phyloP scores from a whole-genome alignment of 2,113 vertebrate genomes.

The Isichthys henryi region DNA sequence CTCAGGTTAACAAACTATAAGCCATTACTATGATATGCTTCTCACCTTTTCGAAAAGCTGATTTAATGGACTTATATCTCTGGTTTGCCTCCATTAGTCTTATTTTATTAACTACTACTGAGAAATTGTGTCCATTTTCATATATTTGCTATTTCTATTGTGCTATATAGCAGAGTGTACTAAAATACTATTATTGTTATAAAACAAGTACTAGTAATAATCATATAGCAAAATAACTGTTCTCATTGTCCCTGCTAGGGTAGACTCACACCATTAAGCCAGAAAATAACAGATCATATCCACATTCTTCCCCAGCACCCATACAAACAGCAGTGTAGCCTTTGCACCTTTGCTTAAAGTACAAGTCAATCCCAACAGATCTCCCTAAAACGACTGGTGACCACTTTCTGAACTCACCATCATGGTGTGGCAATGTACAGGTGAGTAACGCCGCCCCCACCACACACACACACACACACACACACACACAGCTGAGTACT shows the following conservation, averaged over 20 bases:
- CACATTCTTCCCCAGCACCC: not conserved
- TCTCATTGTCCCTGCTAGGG: not conserved
- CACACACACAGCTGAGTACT: not conserved
- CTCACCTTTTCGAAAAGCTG: not conserved
- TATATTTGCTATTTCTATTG: not conserved
- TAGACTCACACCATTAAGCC: not conserved
- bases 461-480: no score
- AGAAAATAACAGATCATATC: not conserved
- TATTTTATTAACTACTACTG: not conserved
- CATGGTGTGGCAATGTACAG: not conserved
- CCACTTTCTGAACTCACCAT: not conserved
- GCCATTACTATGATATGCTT: not conserved
- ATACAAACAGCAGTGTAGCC: not conserved
- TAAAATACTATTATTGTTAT: not conserved
- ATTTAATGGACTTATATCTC: not conserved
- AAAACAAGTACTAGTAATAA: not conserved
- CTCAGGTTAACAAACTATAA: not conserved
- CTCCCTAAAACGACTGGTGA: not conserved
- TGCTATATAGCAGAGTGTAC: not conserved
- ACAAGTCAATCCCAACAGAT: not conserved
- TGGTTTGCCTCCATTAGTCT: not conserved
- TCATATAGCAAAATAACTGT: not conserved
- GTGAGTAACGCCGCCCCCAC: not conserved
- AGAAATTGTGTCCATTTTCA: not conserved
- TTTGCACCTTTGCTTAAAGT: not conserved